Evolutionary conservation across 1,140 invertebrate genomes (phyloP).

Genomic region (Hestina assimilis): DNA sequence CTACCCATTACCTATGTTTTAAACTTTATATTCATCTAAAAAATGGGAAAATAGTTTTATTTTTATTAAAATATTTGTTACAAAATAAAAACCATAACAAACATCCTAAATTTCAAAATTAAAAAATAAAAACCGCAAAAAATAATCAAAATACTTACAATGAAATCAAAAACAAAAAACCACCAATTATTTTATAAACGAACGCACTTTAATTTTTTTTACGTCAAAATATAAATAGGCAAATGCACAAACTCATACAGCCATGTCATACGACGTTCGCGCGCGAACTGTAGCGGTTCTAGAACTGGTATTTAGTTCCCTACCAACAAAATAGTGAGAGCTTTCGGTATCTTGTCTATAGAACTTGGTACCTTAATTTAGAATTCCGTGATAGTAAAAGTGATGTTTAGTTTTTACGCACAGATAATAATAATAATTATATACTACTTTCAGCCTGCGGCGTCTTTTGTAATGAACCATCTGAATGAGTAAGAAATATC

Average conservation of each 20-base stretch:
- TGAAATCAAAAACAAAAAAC: neutral
- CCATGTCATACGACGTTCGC: conserved; percentile 1
- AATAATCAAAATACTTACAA: neutral
- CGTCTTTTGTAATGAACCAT: no score
- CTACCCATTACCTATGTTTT: no score
- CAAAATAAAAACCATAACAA: no score
- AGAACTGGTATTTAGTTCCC: neutral
- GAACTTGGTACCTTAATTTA: conserved; percentile 3
- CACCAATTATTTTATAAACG: neutral
- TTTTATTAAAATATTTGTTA: no score
- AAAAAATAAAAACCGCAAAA: no score
- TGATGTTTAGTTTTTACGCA: neutral
- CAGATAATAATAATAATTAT: neutral
- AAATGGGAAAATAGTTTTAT: no score
- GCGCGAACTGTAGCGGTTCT: conserved; percentile 11
- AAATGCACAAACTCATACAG: neutral
- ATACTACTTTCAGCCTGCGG: no score
- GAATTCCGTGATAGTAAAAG: neutral
- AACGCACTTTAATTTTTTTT: neutral
- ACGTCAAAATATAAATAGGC: neutral
- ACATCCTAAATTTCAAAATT: no score
- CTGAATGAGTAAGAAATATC: no score
- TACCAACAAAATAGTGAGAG: conserved; percentile 15
- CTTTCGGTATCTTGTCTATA: conserved; percentile 12
- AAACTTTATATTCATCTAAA: no score